Percentiles rank a stretch among this genome's conserved stretches.
phyloP scores from a whole-genome alignment of 2,113 vertebrate species.

The Halcyon malimbica region DNA sequence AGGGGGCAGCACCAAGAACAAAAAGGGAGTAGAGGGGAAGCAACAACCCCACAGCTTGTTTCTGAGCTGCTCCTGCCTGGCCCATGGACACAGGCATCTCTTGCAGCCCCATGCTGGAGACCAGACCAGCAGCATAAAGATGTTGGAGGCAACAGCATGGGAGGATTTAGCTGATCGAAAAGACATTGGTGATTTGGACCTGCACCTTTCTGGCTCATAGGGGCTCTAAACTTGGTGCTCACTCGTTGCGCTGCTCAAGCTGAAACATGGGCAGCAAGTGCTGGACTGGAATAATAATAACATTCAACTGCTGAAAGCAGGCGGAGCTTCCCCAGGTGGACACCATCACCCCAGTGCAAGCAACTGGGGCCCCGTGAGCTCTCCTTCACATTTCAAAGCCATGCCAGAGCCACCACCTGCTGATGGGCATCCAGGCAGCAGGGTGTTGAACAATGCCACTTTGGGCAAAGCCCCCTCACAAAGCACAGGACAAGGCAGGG shows the following conservation, averaged over 20 bases:
- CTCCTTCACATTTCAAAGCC: background rate
- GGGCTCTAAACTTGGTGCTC: rapidly evolving
- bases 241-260: background rate
- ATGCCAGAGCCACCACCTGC: rapidly evolving
- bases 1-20: background rate
- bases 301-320: background rate
- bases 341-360: background rate
- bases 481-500: rapidly evolving
- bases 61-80: background rate
- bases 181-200: rapidly evolving
- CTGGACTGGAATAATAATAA: background rate
- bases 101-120: rapidly evolving
- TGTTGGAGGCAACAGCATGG: rapidly evolving
- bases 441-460: rapidly evolving
- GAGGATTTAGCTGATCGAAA: rapidly evolving
- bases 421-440: background rate
- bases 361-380: background rate
- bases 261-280: background rate
- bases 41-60: background rate
- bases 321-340: background rate
- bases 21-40: background rate
- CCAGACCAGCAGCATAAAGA: rapidly evolving
- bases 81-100: rapidly evolving
- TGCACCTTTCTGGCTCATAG: background rate
- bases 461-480: rapidly evolving